Percentiles rank a stretch among this genome's conserved stretches.
Evolutionary conservation across 1,140 invertebrate genomes (phyloP).

Genomic region (Heliothis subflexa): DNA sequence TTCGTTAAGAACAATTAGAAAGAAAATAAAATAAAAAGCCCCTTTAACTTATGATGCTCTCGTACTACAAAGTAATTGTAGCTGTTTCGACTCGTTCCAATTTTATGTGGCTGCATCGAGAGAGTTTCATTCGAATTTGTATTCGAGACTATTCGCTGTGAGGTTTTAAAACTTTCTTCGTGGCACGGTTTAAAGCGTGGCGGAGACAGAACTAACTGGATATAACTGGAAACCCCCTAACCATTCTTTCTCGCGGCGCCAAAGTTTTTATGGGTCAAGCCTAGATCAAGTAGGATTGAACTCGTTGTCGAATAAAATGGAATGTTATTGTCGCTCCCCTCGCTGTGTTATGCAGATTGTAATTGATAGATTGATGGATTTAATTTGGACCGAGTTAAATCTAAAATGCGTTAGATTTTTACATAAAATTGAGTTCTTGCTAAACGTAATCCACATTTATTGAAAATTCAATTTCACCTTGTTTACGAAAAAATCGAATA

Average conservation of each 20-base stretch:
- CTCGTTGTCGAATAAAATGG: constrained; percentile 60
- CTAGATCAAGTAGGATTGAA: constrained; percentile 77
- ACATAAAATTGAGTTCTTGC: no score
- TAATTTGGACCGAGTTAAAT: constrained; percentile 15
- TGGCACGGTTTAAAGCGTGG: constrained; percentile 70
- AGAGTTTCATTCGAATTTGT: constrained; percentile 71
- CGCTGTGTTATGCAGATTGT: constrained; percentile 50
- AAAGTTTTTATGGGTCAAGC: constrained; percentile 83
- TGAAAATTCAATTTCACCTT: no score
- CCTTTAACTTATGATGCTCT: constrained; percentile 50
- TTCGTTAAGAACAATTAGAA: constrained; percentile 50
- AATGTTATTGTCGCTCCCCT: constrained; percentile 58
- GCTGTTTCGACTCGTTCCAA: constrained; percentile 46
- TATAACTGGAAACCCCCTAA: constrained; percentile 75
- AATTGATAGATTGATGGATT: constrained; percentile 39
- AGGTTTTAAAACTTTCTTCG: constrained; percentile 78
- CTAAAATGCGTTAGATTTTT: neutral
- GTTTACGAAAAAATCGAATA: no score
- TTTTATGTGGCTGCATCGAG: constrained; percentile 60
- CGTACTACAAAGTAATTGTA: constrained; percentile 50
- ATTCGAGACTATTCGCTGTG: constrained; percentile 67
- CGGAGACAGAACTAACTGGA: constrained; percentile 75
- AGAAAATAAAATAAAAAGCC: constrained; percentile 38
- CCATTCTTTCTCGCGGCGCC: constrained; percentile 71
- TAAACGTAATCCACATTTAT: no score